phyloP scores from a whole-genome alignment of 1,140 invertebrate species.

The Physella acuta region DNA sequence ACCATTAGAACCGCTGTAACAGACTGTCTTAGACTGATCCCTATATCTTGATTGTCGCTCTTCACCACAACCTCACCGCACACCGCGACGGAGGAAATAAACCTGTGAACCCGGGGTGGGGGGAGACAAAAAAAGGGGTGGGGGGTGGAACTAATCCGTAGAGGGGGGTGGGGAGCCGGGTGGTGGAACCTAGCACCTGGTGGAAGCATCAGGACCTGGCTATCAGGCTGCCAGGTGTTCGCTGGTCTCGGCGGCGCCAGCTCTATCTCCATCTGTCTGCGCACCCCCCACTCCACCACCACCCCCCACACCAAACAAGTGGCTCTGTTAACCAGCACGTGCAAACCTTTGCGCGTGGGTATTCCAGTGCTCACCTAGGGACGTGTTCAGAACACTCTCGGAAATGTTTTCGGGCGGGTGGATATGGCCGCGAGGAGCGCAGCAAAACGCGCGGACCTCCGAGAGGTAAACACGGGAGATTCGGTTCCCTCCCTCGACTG shows the following conservation, averaged over 20 bases:
- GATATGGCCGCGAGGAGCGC: no score
- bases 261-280: constrained; percentile 22
- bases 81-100: background rate
- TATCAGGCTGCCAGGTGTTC: constrained; percentile 17
- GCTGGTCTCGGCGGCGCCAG: constrained; percentile 16
- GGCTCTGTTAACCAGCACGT: constrained; percentile 16
- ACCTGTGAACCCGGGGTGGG: background rate
- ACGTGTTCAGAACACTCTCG: constrained; percentile 4
- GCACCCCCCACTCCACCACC: constrained; percentile 12
- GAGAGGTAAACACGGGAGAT: no score
- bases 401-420: no score
- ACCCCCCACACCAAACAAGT: constrained; percentile 17
- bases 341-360: background rate
- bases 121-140: background rate
- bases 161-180: constrained; percentile 1
- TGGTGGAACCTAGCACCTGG: constrained; percentile 2
- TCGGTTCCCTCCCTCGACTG: no score
- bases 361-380: constrained; percentile 5
- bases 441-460: no score
- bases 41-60: no score
- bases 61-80: no score
- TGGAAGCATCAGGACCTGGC: constrained; percentile 15
- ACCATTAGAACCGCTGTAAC: no score
- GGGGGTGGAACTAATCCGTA: background rate
- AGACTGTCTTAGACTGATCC: no score